Percentiles rank a stretch among this genome's conserved stretches.
Evolutionary conservation across 1,140 invertebrate species (phyloP).

Genomic region (Bombus waltoni): DNA sequence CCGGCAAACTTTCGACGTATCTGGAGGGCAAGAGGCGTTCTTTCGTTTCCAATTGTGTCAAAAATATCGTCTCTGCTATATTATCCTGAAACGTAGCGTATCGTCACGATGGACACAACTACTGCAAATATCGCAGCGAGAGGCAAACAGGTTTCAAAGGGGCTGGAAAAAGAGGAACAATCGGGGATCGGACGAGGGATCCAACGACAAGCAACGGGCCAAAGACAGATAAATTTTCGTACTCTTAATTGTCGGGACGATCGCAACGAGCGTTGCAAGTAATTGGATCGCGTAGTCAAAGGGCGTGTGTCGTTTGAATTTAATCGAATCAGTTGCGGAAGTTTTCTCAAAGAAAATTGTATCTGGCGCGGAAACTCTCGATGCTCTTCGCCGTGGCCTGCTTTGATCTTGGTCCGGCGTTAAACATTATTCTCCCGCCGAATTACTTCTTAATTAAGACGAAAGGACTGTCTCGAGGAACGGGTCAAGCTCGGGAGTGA

Average conservation of each 20-base stretch:
- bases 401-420: conserved; percentile 48
- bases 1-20: too few relatives aligned
- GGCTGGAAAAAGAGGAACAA: neutral
- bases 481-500: conserved; percentile 34
- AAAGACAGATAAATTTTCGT: conserved; percentile 50
- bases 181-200: neutral
- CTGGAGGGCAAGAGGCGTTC: too few relatives aligned
- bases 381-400: conserved; percentile 37
- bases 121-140: too few relatives aligned
- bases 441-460: conserved; percentile 65
- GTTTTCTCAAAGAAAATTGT: conserved; percentile 63
- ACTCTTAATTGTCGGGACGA: conserved; percentile 76
- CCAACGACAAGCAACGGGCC: neutral
- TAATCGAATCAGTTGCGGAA: conserved; percentile 71
- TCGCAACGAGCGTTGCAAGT: conserved; percentile 75
- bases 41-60: too few relatives aligned
- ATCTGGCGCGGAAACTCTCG: conserved; percentile 66
- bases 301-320: conserved; percentile 71
- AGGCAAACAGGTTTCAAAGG: too few relatives aligned
- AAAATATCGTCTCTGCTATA: too few relatives aligned
- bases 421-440: conserved; percentile 52
- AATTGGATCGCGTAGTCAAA: conserved; percentile 77
- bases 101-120: too few relatives aligned
- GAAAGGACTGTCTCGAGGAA: neutral
- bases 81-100: too few relatives aligned